These are phyloP conservation scores for Arge pagana DNA, from an alignment of 2,888 invertebrate species.

Conservation along the genomic window DNA sequence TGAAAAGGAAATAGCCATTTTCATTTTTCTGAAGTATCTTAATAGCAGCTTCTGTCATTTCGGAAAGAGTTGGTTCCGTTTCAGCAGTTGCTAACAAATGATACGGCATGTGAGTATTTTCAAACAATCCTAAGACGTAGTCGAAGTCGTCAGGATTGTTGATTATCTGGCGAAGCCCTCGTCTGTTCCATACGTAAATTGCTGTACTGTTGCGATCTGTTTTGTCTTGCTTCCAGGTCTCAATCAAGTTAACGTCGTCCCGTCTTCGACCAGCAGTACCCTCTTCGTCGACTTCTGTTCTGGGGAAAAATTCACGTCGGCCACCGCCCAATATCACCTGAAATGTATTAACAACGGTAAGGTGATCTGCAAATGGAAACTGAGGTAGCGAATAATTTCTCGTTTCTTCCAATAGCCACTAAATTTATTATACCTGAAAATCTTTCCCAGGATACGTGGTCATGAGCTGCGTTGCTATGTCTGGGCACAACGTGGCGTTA, in stretches of 20 bases:
- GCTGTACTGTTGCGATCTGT: slow-evolving; percentile 49
- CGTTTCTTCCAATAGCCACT: too few species aligned
- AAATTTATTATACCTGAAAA: slow-evolving; percentile 73
- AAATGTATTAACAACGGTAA: too few species aligned
- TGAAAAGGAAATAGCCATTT: slow-evolving; percentile 77
- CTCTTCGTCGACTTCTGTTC: slow-evolving; percentile 61
- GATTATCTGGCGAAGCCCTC: slow-evolving; percentile 56
- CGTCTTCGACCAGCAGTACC: slow-evolving; percentile 62
- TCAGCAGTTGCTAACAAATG: slow-evolving; percentile 50
- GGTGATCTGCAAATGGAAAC: too few species aligned
- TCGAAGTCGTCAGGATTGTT: slow-evolving; percentile 44
- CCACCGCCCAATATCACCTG: slow-evolving; percentile 81
- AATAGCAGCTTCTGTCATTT: slow-evolving; percentile 77
- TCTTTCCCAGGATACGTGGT: slow-evolving; percentile 68
- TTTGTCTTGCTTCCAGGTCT: slow-evolving; percentile 68
- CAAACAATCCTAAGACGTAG: slow-evolving; percentile 61
- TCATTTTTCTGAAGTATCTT: slow-evolving; percentile 66
- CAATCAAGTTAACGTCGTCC: slow-evolving; percentile 71
- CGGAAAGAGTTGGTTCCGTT: slow-evolving; percentile 70
- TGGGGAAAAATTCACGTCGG: slow-evolving; percentile 67
- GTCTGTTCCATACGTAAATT: slow-evolving; percentile 61
- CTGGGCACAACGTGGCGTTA: slow-evolving; percentile 64
- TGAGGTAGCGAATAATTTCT: too few species aligned
- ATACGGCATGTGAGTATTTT: slow-evolving; percentile 60
- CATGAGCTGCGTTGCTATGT: slow-evolving; percentile 76